Conservation (phyloP, 2,888 invertebrate genomes). For the Theretra japonica region DNA sequence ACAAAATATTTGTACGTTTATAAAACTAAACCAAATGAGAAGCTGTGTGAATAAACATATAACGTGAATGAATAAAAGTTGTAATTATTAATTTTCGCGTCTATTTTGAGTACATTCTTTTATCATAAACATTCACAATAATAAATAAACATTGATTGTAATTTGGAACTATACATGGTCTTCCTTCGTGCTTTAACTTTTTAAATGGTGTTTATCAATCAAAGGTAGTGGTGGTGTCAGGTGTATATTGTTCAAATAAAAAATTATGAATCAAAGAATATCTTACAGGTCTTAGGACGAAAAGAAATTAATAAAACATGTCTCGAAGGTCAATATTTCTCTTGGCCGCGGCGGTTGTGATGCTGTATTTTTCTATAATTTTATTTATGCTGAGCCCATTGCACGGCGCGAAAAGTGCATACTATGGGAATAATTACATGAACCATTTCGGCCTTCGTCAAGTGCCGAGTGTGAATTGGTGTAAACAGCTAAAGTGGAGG, state of each 20-base stretch:
- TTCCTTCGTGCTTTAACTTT: conserved; percentile 5
- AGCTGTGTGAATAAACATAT: too few species aligned
- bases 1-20: too few species aligned
- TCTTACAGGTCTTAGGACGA: conserved; percentile 11
- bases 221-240: background rate
- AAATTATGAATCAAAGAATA: conserved; percentile 38
- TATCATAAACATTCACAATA: background rate
- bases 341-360: conserved; percentile 64
- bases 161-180: background rate
- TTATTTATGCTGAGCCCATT: conserved; percentile 73
- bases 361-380: conserved; percentile 75
- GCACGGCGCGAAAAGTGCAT: conserved; percentile 57
- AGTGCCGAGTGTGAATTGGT: conserved; percentile 78
- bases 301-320: conserved; percentile 51
- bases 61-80: background rate
- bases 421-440: conserved; percentile 61
- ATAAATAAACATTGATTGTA: background rate
- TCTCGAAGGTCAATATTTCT: conserved; percentile 71
- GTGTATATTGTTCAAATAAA: background rate
- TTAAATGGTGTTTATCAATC: conserved; percentile 1
- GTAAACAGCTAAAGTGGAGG: conserved; percentile 75
- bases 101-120: background rate
- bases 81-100: background rate
- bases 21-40: too few species aligned
- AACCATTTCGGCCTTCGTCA: conserved; percentile 63